A percentile compares a stretch with the other conserved stretches of the same genome.
Evolutionary conservation across 1,140 invertebrate species (phyloP).

Genomic region (Brachionus manjavacas): DNA sequence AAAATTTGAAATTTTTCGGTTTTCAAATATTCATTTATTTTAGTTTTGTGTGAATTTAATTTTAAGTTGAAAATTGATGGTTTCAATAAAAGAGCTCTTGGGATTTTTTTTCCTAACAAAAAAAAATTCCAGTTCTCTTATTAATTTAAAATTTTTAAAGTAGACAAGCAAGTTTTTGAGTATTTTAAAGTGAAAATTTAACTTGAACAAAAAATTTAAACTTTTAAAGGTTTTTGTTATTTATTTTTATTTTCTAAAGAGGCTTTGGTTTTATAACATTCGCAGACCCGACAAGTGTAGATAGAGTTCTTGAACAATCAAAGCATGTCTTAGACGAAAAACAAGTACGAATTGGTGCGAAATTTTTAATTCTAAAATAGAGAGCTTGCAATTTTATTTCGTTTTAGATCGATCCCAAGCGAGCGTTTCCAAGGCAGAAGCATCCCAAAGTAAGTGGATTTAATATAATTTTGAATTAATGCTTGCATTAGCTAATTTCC

Average conservation of each 20-base stretch:
- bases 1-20: no score
- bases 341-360: slow-evolving; percentile 48
- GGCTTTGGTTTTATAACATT: slow-evolving; percentile 73
- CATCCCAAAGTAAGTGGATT: slow-evolving; percentile 42
- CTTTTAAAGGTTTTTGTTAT: not conserved
- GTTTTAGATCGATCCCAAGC: slow-evolving; percentile 94
- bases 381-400: slow-evolving; percentile 57
- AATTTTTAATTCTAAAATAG: slow-evolving; percentile 1
- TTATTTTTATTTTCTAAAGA: slow-evolving; percentile 67
- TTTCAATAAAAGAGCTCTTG: no score
- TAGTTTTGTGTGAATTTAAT: no score
- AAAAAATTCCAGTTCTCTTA: not conserved
- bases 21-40: no score
- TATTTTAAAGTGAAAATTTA: not conserved
- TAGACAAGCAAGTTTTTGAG: not conserved
- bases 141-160: not conserved
- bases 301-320: slow-evolving; percentile 55
- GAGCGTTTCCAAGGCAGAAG: slow-evolving; percentile 75
- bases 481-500: not conserved
- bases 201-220: no score
- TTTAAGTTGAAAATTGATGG: no score
- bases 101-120: not conserved
- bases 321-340: slow-evolving; percentile 53
- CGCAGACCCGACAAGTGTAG: slow-evolving; percentile 56
- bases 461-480: not conserved